These are phyloP conservation scores for Meles meles DNA, from an alignment of 2,113 vertebrate species.

Conservation along the genomic window DNA sequence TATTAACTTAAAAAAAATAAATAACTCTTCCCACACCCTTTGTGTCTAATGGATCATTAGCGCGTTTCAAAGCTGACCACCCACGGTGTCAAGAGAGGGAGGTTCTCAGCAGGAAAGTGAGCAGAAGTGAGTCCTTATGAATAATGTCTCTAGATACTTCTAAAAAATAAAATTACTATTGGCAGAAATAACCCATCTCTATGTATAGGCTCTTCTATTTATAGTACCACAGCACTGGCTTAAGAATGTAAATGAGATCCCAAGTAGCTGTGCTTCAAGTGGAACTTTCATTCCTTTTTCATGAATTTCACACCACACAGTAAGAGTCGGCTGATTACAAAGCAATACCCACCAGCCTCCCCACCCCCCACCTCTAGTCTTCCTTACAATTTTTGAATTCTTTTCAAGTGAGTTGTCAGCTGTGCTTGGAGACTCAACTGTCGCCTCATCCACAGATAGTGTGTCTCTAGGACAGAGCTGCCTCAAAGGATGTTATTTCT, in stretches of 20 bases:
- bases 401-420: constrained; percentile 42
- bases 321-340: constrained; percentile 43
- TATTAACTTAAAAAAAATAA: constrained; percentile 69
- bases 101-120: constrained; percentile 73
- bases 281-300: constrained; percentile 39
- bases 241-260: constrained; percentile 66
- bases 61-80: constrained; percentile 73
- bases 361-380: background rate
- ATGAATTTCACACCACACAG: constrained; percentile 2
- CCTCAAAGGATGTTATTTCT: background rate
- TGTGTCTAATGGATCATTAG: constrained; percentile 71
- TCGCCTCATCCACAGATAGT: too few species aligned
- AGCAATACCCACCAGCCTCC: background rate
- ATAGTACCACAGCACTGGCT: constrained; percentile 61
- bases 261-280: constrained; percentile 10
- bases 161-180: constrained; percentile 74
- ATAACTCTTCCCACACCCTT: constrained; percentile 54
- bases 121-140: constrained; percentile 73
- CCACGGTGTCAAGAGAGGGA: constrained; percentile 59
- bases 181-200: constrained; percentile 76
- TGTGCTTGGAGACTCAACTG: background rate
- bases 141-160: constrained; percentile 76
- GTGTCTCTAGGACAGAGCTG: background rate
- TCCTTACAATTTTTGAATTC: constrained; percentile 17
- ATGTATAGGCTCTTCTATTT: constrained; percentile 75